These are phyloP conservation scores for Hydrozoanthus gracilis DNA, from an alignment of 92 coral and sea anemone species.

Conservation along the genomic window DNA sequence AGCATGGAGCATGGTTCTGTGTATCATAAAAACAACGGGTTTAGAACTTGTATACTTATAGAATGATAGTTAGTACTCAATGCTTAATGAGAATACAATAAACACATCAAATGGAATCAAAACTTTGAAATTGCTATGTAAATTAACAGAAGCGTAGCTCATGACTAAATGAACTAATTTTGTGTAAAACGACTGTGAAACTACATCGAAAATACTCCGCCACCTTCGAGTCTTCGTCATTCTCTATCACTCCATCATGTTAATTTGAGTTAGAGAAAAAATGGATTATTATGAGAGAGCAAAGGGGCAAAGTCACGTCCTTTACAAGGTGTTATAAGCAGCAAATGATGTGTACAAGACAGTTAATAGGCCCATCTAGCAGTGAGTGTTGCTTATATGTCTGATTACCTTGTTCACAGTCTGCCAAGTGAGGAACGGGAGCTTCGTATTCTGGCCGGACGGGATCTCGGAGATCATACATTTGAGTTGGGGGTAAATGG, in stretches of 20 bases:
- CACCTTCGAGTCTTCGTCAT: background rate
- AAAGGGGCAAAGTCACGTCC: constrained; percentile 57
- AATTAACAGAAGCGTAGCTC: constrained; percentile 4
- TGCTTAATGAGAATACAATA: constrained; percentile 23
- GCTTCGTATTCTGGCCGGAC: constrained; percentile 55
- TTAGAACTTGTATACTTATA: background rate
- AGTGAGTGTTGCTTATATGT: constrained; percentile 40
- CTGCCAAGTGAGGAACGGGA: constrained; percentile 57
- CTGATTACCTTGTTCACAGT: constrained; percentile 85
- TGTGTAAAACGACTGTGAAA: background rate
- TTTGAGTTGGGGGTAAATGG: constrained; percentile 76
- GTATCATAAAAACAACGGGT: background rate
- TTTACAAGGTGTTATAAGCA: constrained; percentile 69
- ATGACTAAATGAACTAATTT: background rate
- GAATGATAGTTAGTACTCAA: background rate
- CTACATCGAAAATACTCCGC: background rate
- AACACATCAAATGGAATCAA: constrained; percentile 7
- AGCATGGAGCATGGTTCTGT: background rate
- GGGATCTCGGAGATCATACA: constrained; percentile 62
- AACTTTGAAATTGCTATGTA: constrained; percentile 3
- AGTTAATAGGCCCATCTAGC: constrained; percentile 37
- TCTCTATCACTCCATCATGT: constrained; percentile 14
- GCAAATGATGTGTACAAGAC: constrained; percentile 67
- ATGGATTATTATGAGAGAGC: constrained; percentile 38
- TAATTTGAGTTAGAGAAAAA: constrained; percentile 60